Evolutionary conservation across 2,113 vertebrate species (phyloP).

Genomic region (Cyphomyrus plagiostoma): DNA sequence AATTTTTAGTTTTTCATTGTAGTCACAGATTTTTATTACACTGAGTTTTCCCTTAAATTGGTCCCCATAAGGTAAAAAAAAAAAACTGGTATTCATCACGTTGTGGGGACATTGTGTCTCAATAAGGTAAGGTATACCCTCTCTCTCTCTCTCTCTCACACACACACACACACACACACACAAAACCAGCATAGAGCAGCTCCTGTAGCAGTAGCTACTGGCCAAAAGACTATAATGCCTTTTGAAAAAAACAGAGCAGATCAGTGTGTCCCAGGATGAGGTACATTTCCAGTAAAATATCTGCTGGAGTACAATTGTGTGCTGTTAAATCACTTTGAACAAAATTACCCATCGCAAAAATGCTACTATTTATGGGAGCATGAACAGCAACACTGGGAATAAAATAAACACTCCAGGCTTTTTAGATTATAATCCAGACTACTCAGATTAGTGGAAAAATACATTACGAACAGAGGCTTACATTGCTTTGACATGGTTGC

Average conservation of each 20-base stretch:
- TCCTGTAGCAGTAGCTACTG: not conserved
- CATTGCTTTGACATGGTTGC: not conserved
- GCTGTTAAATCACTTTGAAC: not conserved
- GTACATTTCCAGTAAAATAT: not conserved
- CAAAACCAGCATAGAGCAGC: not conserved
- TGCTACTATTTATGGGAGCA: not conserved
- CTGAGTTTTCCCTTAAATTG: too few species aligned
- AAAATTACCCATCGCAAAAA: not conserved
- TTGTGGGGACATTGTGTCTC: too few species aligned
- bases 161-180: not conserved
- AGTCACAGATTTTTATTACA: too few species aligned
- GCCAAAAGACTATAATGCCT: not conserved
- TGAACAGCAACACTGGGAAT: not conserved
- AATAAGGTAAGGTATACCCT: too few species aligned
- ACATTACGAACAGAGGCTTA: not conserved
- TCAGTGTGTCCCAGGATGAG: not conserved
- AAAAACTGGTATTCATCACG: too few species aligned
- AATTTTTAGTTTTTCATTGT: too few species aligned
- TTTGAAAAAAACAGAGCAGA: not conserved
- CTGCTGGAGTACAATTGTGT: not conserved
- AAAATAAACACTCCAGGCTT: not conserved
- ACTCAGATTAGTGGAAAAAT: not conserved
- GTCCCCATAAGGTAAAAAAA: too few species aligned
- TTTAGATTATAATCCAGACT: slow-evolving; percentile 2
- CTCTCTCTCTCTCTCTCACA: too few species aligned